Conservation (phyloP, 2,797 vertebrate genomes). For the Sebastes kiyomatsui region DNA sequence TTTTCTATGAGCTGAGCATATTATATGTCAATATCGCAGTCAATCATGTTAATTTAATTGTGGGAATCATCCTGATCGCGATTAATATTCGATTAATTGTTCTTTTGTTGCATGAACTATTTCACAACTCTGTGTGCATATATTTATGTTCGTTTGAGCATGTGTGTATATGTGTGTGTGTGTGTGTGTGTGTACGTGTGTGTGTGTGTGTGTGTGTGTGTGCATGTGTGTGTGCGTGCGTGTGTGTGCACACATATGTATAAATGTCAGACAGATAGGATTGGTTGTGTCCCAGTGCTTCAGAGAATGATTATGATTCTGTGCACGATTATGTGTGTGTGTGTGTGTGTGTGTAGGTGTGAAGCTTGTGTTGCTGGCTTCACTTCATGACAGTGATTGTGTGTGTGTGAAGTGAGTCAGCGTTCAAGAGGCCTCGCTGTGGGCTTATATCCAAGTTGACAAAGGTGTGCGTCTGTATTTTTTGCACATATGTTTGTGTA, state of each 20-base stretch:
- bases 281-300: conserved; percentile 8
- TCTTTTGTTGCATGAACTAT: neutral
- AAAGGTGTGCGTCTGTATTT: conserved; percentile 22
- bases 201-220: neutral
- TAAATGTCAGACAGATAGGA: neutral
- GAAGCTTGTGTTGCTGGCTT: conserved; percentile 21
- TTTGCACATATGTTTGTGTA: neutral
- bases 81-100: too few species aligned
- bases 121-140: neutral
- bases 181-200: neutral
- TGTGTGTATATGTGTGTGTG: too few species aligned
- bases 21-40: too few species aligned
- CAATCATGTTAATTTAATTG: too few species aligned
- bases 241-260: neutral
- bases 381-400: neutral
- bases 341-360: neutral
- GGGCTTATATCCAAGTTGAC: conserved; percentile 35
- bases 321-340: neutral
- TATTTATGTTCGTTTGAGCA: too few species aligned
- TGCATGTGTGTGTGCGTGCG: neutral
- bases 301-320: conserved; percentile 34
- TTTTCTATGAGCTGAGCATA: too few species aligned
- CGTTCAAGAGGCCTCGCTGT: conserved; percentile 30
- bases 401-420: conserved; percentile 28
- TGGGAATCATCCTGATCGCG: too few species aligned